Conservation (phyloP, 1,140 invertebrate species). For the Episyrphus balteatus region DNA sequence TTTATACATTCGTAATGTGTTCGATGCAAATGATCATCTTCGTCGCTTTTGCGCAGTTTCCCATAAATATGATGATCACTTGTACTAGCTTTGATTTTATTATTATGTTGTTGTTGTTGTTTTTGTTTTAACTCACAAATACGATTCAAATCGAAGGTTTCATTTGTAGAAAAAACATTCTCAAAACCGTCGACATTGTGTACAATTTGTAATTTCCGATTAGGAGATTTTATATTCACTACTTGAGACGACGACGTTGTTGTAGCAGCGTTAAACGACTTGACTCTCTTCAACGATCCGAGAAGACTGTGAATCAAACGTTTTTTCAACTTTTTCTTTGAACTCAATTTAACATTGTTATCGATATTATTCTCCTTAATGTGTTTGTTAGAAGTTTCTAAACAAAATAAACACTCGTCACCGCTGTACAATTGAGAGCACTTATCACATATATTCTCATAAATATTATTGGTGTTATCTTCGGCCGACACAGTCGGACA, state of each 20-base stretch:
- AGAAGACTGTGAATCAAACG: slow-evolving; percentile 13
- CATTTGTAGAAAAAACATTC: slow-evolving; percentile 25
- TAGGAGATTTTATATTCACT: too few relatives aligned
- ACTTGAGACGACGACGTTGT: too few relatives aligned
- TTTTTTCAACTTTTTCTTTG: not conserved
- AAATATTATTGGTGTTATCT: slow-evolving; percentile 9
- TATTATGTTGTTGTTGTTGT: not conserved
- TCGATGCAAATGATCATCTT: not conserved
- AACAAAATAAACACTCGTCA: slow-evolving; percentile 7
- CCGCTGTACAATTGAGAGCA: slow-evolving; percentile 5
- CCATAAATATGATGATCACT: slow-evolving; percentile 34
- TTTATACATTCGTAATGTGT: slow-evolving; percentile 5
- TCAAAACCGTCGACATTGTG: slow-evolving; percentile 25
- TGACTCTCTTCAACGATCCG: slow-evolving; percentile 25
- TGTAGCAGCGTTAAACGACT: slow-evolving; percentile 11
- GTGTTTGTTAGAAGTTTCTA: slow-evolving; percentile 18
- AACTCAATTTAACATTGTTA: not conserved
- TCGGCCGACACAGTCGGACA: too few relatives aligned
- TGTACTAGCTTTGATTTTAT: slow-evolving; percentile 9
- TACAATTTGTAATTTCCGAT: slow-evolving; percentile 19
- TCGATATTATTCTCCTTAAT: not conserved
- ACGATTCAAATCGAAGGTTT: slow-evolving; percentile 27
- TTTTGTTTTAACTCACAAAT: slow-evolving; percentile 27
- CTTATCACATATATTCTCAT: slow-evolving; percentile 27
- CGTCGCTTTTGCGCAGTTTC: slow-evolving; percentile 7